Evolutionary conservation across 2,888 invertebrate genomes (phyloP).

Genomic region (Nephrotoma guestfalica): DNA sequence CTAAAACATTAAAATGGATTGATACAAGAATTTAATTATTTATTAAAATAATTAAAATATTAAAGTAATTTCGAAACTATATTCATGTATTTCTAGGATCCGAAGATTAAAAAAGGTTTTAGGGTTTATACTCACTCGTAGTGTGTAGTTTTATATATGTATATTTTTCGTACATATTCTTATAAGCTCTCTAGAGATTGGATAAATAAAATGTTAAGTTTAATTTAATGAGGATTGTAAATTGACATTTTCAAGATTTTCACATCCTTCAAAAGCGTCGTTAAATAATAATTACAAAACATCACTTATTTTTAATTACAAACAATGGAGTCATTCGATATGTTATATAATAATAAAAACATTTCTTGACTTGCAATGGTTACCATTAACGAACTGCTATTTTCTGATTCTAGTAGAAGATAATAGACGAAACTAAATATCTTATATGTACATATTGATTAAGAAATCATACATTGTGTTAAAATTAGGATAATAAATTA

Average conservation of each 20-base stretch:
- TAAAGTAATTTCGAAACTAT: background rate
- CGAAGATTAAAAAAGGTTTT: background rate
- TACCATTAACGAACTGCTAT: background rate
- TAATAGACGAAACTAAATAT: background rate
- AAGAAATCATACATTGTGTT: background rate
- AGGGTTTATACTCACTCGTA: too few relatives aligned
- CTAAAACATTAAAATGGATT: background rate
- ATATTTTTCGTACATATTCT: background rate
- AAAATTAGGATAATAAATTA: background rate
- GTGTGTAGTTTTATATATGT: too few relatives aligned
- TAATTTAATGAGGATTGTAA: background rate
- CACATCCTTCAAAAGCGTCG: background rate
- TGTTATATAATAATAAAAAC: background rate
- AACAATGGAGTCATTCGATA: background rate
- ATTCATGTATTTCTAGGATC: background rate
- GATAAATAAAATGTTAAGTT: background rate
- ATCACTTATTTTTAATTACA: background rate
- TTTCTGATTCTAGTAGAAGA: background rate
- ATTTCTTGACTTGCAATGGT: background rate
- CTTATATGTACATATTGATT: background rate
- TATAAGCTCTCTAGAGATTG: background rate
- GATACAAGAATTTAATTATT: background rate
- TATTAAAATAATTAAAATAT: background rate
- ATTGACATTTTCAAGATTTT: background rate
- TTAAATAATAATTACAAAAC: background rate